Evolutionary conservation across 2,888 invertebrate genomes (phyloP).

Genomic region (Ophonus ardosiacus): DNA sequence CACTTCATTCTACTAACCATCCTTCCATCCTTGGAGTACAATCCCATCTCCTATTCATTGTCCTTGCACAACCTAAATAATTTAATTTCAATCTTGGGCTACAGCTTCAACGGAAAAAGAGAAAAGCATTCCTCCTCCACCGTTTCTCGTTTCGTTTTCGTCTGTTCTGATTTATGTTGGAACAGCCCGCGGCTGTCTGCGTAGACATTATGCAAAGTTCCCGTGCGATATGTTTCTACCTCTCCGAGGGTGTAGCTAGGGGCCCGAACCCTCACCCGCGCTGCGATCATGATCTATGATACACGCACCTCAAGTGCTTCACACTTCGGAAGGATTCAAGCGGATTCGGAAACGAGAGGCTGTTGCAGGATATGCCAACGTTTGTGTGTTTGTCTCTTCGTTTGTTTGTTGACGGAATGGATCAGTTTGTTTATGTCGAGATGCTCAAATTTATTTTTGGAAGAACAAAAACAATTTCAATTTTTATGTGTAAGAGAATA

Average conservation of each 20-base stretch:
- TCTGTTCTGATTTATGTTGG: constrained; percentile 73
- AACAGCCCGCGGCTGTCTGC: constrained; percentile 75
- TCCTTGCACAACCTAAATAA: not conserved
- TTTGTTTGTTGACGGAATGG: not conserved
- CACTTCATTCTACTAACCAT: not conserved
- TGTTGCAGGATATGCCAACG: constrained; percentile 3
- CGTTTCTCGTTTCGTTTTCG: constrained; percentile 10
- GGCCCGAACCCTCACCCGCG: not conserved
- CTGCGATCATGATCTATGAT: constrained; percentile 61
- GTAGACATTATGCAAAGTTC: constrained; percentile 76
- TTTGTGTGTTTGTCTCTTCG: not conserved
- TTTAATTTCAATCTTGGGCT: not conserved
- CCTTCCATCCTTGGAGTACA: not conserved
- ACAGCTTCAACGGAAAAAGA: not conserved
- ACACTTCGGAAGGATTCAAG: constrained; percentile 6
- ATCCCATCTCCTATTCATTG: constrained; percentile 1
- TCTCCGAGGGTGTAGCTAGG: constrained; percentile 5
- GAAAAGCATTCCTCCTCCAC: not conserved
- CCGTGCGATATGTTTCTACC: constrained; percentile 67
- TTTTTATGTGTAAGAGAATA: not conserved
- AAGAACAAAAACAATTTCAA: not conserved
- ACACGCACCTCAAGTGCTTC: constrained; percentile 53
- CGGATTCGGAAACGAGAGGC: constrained; percentile 28
- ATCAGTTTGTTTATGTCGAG: not conserved
- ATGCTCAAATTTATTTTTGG: no score